Evolutionary conservation across 2,113 vertebrate genomes (phyloP), one percentile per base, ranked within the genome.

Genomic region (Hystrix brachyura): DNA sequence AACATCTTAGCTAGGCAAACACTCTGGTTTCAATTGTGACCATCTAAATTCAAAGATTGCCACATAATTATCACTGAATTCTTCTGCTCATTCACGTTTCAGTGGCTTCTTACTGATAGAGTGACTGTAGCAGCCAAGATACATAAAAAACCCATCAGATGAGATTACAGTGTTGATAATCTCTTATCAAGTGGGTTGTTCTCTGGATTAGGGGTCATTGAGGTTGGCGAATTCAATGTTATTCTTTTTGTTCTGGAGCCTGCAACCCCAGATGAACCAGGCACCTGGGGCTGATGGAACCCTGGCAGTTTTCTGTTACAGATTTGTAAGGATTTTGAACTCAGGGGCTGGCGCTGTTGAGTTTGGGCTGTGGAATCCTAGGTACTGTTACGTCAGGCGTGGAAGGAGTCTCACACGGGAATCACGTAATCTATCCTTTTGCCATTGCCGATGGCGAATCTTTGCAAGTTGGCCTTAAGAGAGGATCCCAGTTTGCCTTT

Each of bases 41-140:
- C 96, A 98, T 98, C 98, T 98, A 95, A 94, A 98, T 98, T 97
- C 95, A 94, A 96, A 98, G 97, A 98, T 55, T 96, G 89, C 96
- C 84, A 25, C 92, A 94, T 82, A 91, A 97, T 98, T 98, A 98
- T 98, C 98, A 96, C 91, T 85, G 97, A 98, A 97, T 98, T 98
- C 98, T 97, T 97, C 97, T 97, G 98, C 97, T 98, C 98, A 97
- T 98, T 98, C 98, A 98, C 97, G 97, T 98, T 98, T 96, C 57
- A 21, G 91, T 94, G 96, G 53, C 96, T 98, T 98, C 94, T 98
- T 98, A 98, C 95, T 98, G 97, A 98, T 98, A 97, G 11, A 98
- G 98, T 95, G 96, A 98, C 96, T 96, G 86, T 97, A 94, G 94
- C 94, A 97, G 97, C 97, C 97, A 98, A 98, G 98, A 98, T 95